Base-by-base conservation (phyloP, 2,888 invertebrate species). In the Scaptomyza tumidula region DNA sequence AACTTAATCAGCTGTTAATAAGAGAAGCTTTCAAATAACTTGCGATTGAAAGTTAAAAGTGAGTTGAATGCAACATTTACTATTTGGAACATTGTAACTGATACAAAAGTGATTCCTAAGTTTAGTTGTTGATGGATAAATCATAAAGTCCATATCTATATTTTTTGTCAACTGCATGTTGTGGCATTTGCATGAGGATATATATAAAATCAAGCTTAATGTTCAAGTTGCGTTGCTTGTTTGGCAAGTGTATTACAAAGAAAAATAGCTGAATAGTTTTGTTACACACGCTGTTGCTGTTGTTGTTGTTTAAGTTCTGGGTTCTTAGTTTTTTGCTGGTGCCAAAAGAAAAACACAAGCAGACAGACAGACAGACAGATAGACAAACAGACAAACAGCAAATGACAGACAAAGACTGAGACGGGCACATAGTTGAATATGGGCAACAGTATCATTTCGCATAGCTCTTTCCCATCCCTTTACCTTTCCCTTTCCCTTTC, bases 381-480 rank as follows among this genome's bases (percentile, higher is more conserved):
- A 14, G 13, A 41, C 33, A 35, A 5, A 63, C 27, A 27, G 48
- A 43, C 27, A 14, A 14, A 41, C 29, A 31, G 45, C 33, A 49
- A 41, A 35, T 33, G 35, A 4, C 6, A 11, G 35, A 35, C 19
- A 35, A 6, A 52, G 56, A 53, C 64, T 65, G 31, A 48, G 13
- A 27, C 13, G 14, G 11, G 14, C 68, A 63, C 58, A 61, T 55
- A 57, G 33, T 67, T 53, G 50, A 39, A 71, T 67, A 88, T 70
- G 69, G 69, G 79, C 67, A 71, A 76, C 65, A 79, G 77, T 77
- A 82, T 83, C 71, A 76, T 79, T 82, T 60, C n/a, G 49, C 37
- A 52, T 10, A 10, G 54, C 44, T 49, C 70, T 35, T 45, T 37
- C 61, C 29, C 46, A n/a, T n/a, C n/a, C n/a, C n/a, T n/a, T n/a